Base-by-base conservation (phyloP, 2,888 invertebrate genomes). In the Parascotia fuliginaria region DNA sequence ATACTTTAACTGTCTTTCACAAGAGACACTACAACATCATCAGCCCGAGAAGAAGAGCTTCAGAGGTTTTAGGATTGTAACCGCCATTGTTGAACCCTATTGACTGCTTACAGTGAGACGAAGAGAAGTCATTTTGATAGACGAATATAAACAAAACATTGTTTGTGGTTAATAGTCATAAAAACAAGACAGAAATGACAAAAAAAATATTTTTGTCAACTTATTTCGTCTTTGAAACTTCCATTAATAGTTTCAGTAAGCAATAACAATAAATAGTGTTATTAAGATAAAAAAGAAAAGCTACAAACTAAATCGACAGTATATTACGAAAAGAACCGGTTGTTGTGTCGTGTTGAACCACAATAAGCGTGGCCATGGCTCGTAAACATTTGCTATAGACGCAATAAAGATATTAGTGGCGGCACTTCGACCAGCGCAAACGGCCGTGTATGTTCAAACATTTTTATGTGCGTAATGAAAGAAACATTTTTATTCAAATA, bases 381-480 rank as follows among this genome's bases (percentile, higher is more conserved):
- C 82, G 77, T 85, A 85, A 84, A 83, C 80, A 77, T 82, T 76
- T 65, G 64, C 74, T 70, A 74, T 74, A 70, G 76, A 65, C 61
- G 74, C 73, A 68, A 85, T 85, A 85, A 84, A 85, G 77, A 81
- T 83, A 85, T 82, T 82, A 81, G 77, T 68, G 63, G 70, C 59
- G 66, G 70, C 65, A 67, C 60, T 68, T 69, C 50, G 53, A 42
- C 62, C 59, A 62, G 57, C 57, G 64, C 63, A 64, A 69, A 73
- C 48, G 57, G 63, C 42, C 68, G 48, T 64, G 56, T 72, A 55
- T 71, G 63, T 59, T 69, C 59, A 57, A 67, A 68, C 60, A 61
- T 60, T 70, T 72, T 73, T 71, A 73, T 71, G 62, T 57, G 33
- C 51, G 63, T 59, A 69, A 72, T 73, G 66, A 70, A 73, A 66